Evolutionary conservation across 1,140 invertebrate genomes (phyloP).

Genomic region (Drosophila busckii): DNA sequence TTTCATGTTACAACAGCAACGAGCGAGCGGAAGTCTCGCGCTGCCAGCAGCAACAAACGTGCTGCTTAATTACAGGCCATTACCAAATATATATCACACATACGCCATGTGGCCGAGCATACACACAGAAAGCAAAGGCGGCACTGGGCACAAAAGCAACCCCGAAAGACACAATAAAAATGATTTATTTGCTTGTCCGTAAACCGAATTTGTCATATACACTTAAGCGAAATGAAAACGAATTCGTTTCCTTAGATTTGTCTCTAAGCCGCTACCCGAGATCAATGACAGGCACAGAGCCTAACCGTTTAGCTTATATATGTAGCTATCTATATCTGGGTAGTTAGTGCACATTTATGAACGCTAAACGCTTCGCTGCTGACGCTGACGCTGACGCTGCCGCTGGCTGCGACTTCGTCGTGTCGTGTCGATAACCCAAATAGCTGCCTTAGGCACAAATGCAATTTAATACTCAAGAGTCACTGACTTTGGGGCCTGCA

Average conservation of each 20-base stretch:
- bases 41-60: slow-evolving; percentile 48
- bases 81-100: slow-evolving; percentile 72
- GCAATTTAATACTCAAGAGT: slow-evolving; percentile 47
- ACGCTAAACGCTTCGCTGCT: too few relatives aligned
- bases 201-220: neutral
- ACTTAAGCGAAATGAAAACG: neutral
- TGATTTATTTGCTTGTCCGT: too few relatives aligned
- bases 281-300: slow-evolving; percentile 11
- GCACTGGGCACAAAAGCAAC: too few relatives aligned
- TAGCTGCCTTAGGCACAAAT: slow-evolving; percentile 44
- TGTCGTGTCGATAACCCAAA: slow-evolving; percentile 60
- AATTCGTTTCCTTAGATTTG: slow-evolving; percentile 1
- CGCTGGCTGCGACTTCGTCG: neutral
- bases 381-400: too few relatives aligned
- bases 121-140: slow-evolving; percentile 7
- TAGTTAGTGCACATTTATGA: too few relatives aligned
- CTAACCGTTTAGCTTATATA: neutral
- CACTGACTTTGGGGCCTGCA: slow-evolving; percentile 34
- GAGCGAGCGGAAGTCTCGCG: slow-evolving; percentile 60
- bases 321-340: slow-evolving; percentile 7
- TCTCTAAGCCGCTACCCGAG: slow-evolving; percentile 1
- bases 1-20: slow-evolving; percentile 60
- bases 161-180: too few relatives aligned
- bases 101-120: slow-evolving; percentile 47
- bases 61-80: slow-evolving; percentile 69